A percentile compares a stretch with the other conserved stretches of the same genome.
These are phyloP conservation scores for Leptinotarsa juncta DNA, from an alignment of 2,888 invertebrate species.

Conservation along the genomic window DNA sequence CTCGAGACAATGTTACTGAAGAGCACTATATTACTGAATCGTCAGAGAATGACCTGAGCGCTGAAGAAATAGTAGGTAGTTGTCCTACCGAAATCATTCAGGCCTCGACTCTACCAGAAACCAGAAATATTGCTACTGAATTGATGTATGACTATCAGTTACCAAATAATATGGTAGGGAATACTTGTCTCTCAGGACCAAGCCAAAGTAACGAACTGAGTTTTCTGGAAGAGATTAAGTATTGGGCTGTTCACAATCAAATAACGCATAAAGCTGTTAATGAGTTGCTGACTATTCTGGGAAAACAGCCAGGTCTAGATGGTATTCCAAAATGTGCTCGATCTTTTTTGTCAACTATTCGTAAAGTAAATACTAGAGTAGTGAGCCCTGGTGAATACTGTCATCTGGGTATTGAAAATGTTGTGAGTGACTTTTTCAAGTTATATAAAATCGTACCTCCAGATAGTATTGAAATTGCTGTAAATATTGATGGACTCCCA, in stretches of 20 bases:
- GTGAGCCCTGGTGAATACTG: neutral
- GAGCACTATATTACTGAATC: slow-evolving; percentile 6
- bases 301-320: slow-evolving; percentile 9
- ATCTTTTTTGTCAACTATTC: neutral
- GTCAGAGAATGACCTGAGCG: slow-evolving; percentile 15
- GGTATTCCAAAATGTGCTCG: slow-evolving; percentile 9
- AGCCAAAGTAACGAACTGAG: slow-evolving; percentile 20
- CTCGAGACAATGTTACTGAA: slow-evolving; percentile 5
- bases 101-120: slow-evolving; percentile 23
- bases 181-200: slow-evolving; percentile 15
- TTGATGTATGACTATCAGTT: slow-evolving; percentile 13
- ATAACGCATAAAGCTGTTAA: slow-evolving; percentile 1
- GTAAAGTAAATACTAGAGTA: neutral
- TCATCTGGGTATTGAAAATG: slow-evolving; percentile 11
- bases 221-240: slow-evolving; percentile 12
- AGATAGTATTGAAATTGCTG: slow-evolving; percentile 12
- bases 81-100: slow-evolving; percentile 20
- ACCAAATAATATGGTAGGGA: neutral
- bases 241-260: neutral
- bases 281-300: slow-evolving; percentile 1
- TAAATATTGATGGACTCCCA: neutral
- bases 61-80: slow-evolving; percentile 22
- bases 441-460: slow-evolving; percentile 11
- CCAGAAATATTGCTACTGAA: slow-evolving; percentile 19
- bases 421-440: slow-evolving; percentile 13